Base-by-base conservation (phyloP, 2,888 invertebrate genomes). In the Melanophora roralis region DNA sequence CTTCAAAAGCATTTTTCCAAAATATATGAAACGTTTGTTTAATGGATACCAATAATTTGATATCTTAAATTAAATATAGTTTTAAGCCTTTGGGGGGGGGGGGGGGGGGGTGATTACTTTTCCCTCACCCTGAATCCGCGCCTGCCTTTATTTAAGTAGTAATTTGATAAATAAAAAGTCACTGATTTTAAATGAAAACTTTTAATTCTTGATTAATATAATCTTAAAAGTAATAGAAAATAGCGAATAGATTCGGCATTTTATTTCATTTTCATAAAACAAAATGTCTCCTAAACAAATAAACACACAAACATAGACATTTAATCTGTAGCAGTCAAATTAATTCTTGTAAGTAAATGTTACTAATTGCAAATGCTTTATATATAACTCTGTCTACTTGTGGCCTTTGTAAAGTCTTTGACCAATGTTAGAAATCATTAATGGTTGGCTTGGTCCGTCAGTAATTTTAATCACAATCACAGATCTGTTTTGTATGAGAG, bases 391-490 rank as follows among this genome's bases (percentile, higher is more conserved):
- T 9, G 32, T 51, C 59, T 43, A 11, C 43, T 38, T 6, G 27
- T 27, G 27, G 3, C 60, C 0, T 27, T 65, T 57, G 2, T 1
- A 43, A 40, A 19, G 47, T 36, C 49, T 65, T 47, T 47, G 75
- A 68, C 55, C 78, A 57, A 72, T 73, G 69, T 76, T 78, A 62
- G 71, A 72, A 71, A 75, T 81, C 81, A 57, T 81, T 78, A 81
- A 72, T 21, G 59, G 19, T 64, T 27, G 27, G n/a, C 6, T 27
- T 6, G 27, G 27, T 55, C 65, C 69, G 75, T 53, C 79, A 81
- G 78, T 65, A 77, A 49, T 71, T 77, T 69, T 65, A 77, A 67
- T 68, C 72, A 71, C 65, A 65, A 45, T 40, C 27, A n/a, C 47
- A 76, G 62, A 34, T 23, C 57, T 38, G 45, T 34, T 69, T 62